phyloP scores from a whole-genome alignment of 2,113 vertebrate species.

The Hydrochoerus hydrochaeris region DNA sequence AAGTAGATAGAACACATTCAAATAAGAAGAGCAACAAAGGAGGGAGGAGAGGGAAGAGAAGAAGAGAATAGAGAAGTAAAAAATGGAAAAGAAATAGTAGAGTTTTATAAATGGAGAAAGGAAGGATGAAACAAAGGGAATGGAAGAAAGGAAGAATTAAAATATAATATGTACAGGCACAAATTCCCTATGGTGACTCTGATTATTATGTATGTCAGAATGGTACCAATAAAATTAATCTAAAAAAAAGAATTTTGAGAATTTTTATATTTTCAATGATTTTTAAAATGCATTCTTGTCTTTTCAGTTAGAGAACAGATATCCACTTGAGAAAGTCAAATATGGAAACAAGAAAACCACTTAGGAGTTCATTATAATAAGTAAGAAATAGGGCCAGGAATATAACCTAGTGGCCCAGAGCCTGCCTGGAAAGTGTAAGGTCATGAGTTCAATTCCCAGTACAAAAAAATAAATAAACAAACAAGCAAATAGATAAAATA shows the following conservation, averaged over 20 bases:
- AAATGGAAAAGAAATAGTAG: background rate
- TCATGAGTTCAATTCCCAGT: no score
- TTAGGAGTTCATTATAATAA: background rate
- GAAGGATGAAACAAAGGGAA: background rate
- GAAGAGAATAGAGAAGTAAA: background rate
- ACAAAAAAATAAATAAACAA: no score
- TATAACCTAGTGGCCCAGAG: no score
- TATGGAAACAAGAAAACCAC: background rate
- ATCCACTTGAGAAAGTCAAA: fast-evolving
- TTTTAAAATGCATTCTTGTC: background rate
- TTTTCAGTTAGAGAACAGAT: background rate
- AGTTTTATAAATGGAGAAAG: background rate
- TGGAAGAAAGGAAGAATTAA: background rate
- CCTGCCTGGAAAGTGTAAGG: no score
- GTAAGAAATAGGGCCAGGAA: background rate
- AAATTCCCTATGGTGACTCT: background rate
- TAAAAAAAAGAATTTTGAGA: background rate
- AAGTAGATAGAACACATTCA: background rate
- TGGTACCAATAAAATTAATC: background rate
- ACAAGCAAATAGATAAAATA: no score
- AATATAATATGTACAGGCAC: background rate
- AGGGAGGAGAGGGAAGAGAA: background rate
- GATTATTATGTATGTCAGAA: background rate
- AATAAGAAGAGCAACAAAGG: background rate
- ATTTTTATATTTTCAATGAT: background rate